Evolutionary conservation across 2,113 vertebrate genomes (phyloP).

Genomic region (Mirounga angustirostris): DNA sequence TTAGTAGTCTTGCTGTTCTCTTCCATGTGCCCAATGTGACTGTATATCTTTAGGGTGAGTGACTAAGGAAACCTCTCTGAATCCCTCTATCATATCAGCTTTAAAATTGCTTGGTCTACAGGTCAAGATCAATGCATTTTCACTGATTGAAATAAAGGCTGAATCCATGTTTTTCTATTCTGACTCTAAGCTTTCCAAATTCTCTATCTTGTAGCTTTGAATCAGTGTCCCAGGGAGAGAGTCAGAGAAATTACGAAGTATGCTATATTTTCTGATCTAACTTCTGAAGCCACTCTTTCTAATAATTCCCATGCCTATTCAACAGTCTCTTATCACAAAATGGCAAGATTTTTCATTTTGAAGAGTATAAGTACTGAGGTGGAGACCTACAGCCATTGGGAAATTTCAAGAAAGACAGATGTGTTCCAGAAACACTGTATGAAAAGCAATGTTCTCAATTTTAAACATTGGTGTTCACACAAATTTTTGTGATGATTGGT

Average conservation of each 20-base stretch:
- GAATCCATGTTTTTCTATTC: not conserved
- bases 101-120: not conserved
- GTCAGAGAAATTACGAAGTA: not conserved
- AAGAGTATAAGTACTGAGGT: not conserved
- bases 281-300: not conserved
- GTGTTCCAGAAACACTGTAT: not conserved
- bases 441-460: not conserved
- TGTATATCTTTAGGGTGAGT: not conserved
- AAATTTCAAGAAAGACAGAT: not conserved
- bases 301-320: not conserved
- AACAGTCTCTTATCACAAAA: not conserved
- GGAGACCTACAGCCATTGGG: not conserved
- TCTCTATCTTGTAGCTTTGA: not conserved
- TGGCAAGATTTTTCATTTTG: not conserved
- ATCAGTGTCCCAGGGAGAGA: not conserved
- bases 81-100: not conserved
- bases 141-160: not conserved
- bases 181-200: not conserved
- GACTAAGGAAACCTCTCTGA: not conserved
- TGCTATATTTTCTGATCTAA: not conserved
- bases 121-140: not conserved
- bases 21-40: not conserved
- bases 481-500: constrained; percentile 29
- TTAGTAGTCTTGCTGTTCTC: not conserved
- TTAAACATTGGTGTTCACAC: not conserved